Percentiles rank a stretch among this genome's conserved stretches.
Conservation (phyloP, 2,888 invertebrate genomes). For the Drosophila quinaria region DNA sequence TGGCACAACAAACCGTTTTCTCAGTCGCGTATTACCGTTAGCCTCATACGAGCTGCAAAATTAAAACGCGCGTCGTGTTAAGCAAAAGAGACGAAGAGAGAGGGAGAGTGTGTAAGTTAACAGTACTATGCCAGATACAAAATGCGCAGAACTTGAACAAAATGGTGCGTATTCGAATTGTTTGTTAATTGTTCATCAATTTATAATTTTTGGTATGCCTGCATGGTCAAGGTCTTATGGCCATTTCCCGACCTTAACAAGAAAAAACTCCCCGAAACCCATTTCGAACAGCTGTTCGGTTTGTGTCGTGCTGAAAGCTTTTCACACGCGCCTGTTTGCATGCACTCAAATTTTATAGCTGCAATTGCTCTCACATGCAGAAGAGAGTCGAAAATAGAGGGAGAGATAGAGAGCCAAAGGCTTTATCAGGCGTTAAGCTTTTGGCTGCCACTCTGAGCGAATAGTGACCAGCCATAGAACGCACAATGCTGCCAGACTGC, state of each 20-base stretch:
- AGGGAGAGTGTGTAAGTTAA: conserved; percentile 7
- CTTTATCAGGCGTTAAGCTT: conserved; percentile 45
- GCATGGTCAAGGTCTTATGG: conserved; percentile 38
- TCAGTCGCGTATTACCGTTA: conserved; percentile 68
- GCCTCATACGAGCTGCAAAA: conserved; percentile 49
- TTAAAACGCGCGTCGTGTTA: conserved; percentile 26
- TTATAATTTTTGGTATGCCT: conserved; percentile 3
- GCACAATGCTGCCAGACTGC: conserved; percentile 43
- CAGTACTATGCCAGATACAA: conserved; percentile 69
- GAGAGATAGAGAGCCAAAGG: conserved; percentile 18
- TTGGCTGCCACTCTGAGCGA: conserved; percentile 6
- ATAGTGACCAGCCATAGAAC: conserved; percentile 1
- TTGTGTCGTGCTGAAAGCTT: conserved; percentile 50
- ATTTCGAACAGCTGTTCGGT: conserved; percentile 66
- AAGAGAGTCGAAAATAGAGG: neutral
- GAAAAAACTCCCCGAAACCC: conserved; percentile 13
- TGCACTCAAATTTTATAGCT: conserved; percentile 38
- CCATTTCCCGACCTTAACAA: conserved; percentile 31
- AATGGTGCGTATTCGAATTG: conserved; percentile 64
- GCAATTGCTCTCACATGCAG: conserved; percentile 16
- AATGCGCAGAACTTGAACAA: conserved; percentile 58
- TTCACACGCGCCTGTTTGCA: conserved; percentile 73
- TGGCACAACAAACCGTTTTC: conserved; percentile 31
- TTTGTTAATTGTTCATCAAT: neutral
- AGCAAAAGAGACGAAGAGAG: conserved; percentile 9